phyloP scores from a whole-genome alignment of 2,888 invertebrate species.

The Cyclophora punctaria region DNA sequence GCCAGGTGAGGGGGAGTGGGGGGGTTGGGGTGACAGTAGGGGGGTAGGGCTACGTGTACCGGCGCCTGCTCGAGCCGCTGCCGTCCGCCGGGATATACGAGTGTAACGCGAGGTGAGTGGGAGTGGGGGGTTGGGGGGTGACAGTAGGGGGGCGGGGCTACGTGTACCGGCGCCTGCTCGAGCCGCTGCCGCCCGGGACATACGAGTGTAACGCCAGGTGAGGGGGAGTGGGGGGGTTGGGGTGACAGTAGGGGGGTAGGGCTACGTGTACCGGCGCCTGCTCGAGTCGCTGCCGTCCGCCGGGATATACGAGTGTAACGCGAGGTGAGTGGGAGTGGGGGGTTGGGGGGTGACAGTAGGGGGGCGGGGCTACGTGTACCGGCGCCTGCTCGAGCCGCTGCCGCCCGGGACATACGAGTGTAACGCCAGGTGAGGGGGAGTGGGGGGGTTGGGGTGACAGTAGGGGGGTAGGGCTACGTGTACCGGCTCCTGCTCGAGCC shows the following conservation, averaged over 20 bases:
- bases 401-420: conserved; percentile 97
- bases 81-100: conserved; percentile 97
- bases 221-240: conserved; percentile 6
- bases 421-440: conserved; percentile 80
- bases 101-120: conserved; percentile 85
- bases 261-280: conserved; percentile 89
- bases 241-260: too few relatives aligned
- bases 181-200: conserved; percentile 92
- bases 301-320: conserved; percentile 98
- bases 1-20: conserved; percentile 70
- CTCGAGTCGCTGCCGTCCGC: conserved; percentile 89
- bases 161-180: conserved; percentile 85
- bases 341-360: too few relatives aligned
- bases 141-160: too few relatives aligned
- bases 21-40: too few relatives aligned
- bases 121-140: too few relatives aligned
- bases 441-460: too few relatives aligned
- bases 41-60: conserved; percentile 91
- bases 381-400: conserved; percentile 87
- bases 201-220: conserved; percentile 95
- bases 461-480: conserved; percentile 91
- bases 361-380: conserved; percentile 89
- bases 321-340: conserved; percentile 63
- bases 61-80: conserved; percentile 87
- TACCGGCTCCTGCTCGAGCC: conserved; percentile 89